Evolutionary conservation across 2,113 vertebrate genomes (phyloP).

Genomic region (Channa argus): DNA sequence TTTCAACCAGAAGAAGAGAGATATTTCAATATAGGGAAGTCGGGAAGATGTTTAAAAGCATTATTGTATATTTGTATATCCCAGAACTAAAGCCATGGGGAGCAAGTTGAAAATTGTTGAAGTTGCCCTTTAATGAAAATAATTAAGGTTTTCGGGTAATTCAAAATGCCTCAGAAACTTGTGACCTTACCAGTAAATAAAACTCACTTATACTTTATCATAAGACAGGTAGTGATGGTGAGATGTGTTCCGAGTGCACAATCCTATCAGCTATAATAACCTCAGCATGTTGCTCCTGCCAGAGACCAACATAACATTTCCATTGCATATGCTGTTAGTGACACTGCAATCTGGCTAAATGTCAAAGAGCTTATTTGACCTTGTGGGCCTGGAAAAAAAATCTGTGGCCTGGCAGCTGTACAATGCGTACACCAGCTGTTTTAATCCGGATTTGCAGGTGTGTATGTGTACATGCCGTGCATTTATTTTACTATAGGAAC

Average conservation of each 20-base stretch:
- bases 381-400: constrained; percentile 39
- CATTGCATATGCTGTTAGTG: constrained; percentile 4
- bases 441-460: constrained; percentile 44
- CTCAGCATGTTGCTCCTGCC: constrained; percentile 22
- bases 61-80: too few relatives aligned
- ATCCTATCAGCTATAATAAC: constrained; percentile 25
- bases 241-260: constrained; percentile 5
- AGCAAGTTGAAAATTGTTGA: background rate
- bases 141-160: background rate
- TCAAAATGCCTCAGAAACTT: background rate
- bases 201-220: background rate
- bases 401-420: constrained; percentile 39
- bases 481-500: background rate
- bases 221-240: background rate
- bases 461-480: background rate
- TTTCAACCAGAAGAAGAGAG: too few relatives aligned
- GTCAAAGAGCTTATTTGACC: constrained; percentile 57
- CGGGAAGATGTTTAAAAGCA: too few relatives aligned
- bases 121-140: background rate
- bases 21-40: too few relatives aligned
- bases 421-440: constrained; percentile 35
- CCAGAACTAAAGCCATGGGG: too few relatives aligned
- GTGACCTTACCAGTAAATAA: background rate
- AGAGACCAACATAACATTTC: constrained; percentile 8
- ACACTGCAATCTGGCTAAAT: constrained; percentile 40